Conservation (phyloP, 2,888 invertebrate genomes). For the Proisotoma minuta region DNA sequence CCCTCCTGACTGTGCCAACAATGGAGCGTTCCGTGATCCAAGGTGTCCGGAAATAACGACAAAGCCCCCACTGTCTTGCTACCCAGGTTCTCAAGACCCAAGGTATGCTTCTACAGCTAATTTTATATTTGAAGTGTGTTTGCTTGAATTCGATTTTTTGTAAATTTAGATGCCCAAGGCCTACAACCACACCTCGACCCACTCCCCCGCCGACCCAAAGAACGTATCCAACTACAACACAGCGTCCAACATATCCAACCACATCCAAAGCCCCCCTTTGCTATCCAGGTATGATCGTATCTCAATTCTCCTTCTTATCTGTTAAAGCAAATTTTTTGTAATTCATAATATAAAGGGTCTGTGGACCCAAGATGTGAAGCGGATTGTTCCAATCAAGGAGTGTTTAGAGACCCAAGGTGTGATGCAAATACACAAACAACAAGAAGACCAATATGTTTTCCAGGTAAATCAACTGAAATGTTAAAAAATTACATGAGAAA, state of each 20-base stretch:
- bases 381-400: neutral
- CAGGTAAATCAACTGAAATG: neutral
- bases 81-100: slow-evolving; percentile 24
- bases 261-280: neutral
- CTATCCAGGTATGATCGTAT: neutral
- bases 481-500: too few species aligned
- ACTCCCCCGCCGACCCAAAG: neutral
- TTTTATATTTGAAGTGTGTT: too few species aligned
- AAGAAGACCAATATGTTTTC: neutral
- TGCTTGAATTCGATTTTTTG: too few species aligned
- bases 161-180: slow-evolving; percentile 12
- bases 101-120: neutral
- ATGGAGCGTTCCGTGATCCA: slow-evolving; percentile 14
- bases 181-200: slow-evolving; percentile 4
- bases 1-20: slow-evolving; percentile 7
- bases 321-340: too few species aligned
- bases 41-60: too few species aligned
- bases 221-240: too few species aligned
- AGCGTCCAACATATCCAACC: too few species aligned
- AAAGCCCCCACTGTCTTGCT: slow-evolving; percentile 34
- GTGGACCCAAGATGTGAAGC: neutral
- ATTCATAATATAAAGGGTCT: too few species aligned
- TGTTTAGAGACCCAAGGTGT: neutral
- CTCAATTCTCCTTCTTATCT: too few species aligned
- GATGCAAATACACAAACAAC: neutral